These are phyloP conservation scores for Drosophila funebris DNA, from an alignment of 1,140 invertebrate genomes.

Conservation along the genomic window DNA sequence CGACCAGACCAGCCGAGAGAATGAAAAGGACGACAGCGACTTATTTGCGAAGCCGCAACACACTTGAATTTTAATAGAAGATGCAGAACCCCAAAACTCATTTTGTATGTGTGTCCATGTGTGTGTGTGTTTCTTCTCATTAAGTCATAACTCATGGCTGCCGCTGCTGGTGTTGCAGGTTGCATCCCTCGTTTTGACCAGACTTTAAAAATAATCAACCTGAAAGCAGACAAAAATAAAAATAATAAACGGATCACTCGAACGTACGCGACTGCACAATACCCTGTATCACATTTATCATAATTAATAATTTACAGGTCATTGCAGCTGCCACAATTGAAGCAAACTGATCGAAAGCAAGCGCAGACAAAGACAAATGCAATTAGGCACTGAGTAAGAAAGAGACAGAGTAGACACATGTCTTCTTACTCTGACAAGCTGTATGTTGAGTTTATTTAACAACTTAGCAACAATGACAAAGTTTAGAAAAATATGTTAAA, in stretches of 20 bases:
- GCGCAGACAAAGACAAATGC: too few relatives aligned
- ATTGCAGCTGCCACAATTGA: too few relatives aligned
- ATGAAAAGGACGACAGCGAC: neutral
- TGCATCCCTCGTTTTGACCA: conserved; percentile 33
- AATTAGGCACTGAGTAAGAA: too few relatives aligned
- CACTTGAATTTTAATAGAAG: conserved; percentile 76
- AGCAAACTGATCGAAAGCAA: too few relatives aligned
- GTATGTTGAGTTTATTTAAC: too few relatives aligned
- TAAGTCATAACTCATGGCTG: conserved; percentile 65
- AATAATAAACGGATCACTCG: neutral
- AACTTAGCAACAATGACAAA: too few relatives aligned
- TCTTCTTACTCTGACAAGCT: too few relatives aligned
- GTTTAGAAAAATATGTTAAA: too few relatives aligned
- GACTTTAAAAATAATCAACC: conserved; percentile 64
- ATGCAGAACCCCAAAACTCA: conserved; percentile 34
- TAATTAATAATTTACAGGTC: too few relatives aligned
- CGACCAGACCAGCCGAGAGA: neutral
- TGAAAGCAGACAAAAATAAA: neutral
- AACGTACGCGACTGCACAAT: too few relatives aligned
- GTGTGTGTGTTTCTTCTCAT: conserved; percentile 25
- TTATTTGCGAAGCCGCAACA: conserved; percentile 40
- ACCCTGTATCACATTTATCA: too few relatives aligned
- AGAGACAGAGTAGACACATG: too few relatives aligned
- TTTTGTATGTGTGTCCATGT: neutral
- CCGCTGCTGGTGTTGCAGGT: conserved; percentile 31